Base-by-base conservation (phyloP, 2,888 invertebrate genomes). In the Hedya salicella region DNA sequence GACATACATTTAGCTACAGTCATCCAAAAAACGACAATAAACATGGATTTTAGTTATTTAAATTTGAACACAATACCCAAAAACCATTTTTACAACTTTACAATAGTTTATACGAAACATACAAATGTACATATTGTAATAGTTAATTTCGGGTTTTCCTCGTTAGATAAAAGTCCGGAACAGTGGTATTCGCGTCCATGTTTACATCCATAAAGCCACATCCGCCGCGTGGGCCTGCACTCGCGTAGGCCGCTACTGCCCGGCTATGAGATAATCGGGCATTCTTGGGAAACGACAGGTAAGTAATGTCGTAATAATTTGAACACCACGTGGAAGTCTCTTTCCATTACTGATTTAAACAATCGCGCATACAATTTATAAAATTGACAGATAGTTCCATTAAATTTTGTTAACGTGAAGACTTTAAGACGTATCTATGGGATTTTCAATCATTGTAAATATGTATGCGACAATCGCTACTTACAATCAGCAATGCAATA, bases 141-240 rank as follows among this genome's bases (percentile, higher is more conserved):
- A 36, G 11, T 9, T 36, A 8, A 36, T 36, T 36, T 36, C 9
- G 36, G 9, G 11, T 36, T 36, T 36, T 9, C 25, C 9, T 36
- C 2, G 25, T 25, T 9, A 9, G 36, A n/a, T n/a, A 21, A 21
- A 25, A 49, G 6, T 44, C 16, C 17, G 16, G 44, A 17, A 8
- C 44, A 16, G 17, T 16, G 17, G 4, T 52, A 52, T 52, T 36
- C 25, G 32, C n/a, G 17, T 32, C 16, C 16, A 17, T 36, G 50
- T 52, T 32, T 36, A 52, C 5, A 3, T 17, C 32, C 25, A 32
- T 36, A 52, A 36, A 52, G 11, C 50, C 16, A 32, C 32, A 32
- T 52, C 50, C 50, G 16, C 21, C 14, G 25, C n/a, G 14, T 25
- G 49, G 6, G 30, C 25, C 11, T 36, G 25, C 25, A 49, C 36